phyloP scores from a whole-genome alignment of 2,797 vertebrate genomes.

The Sphenodon punctatus region DNA sequence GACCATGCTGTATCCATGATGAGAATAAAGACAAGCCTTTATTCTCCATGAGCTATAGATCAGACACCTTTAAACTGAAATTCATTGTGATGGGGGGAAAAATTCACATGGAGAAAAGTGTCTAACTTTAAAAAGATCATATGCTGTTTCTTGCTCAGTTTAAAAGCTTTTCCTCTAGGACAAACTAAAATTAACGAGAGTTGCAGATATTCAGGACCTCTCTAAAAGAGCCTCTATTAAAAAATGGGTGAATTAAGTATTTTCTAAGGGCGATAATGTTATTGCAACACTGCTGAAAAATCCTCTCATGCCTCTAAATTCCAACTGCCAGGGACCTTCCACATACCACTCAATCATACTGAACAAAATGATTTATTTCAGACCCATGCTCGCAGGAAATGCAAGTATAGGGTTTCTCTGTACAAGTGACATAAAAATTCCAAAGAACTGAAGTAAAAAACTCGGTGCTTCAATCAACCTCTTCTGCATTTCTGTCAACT shows the following conservation, averaged over 20 bases:
- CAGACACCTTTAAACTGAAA: neutral
- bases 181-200: neutral
- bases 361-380: neutral
- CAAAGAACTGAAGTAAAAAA: too few species aligned
- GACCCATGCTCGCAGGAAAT: too few species aligned
- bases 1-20: neutral
- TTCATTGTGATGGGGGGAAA: neutral
- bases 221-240: neutral
- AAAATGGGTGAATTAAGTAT: neutral
- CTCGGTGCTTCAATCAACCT: neutral
- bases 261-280: neutral
- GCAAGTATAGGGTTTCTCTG: too few species aligned
- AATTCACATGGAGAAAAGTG: neutral
- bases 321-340: neutral
- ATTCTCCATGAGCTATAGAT: neutral
- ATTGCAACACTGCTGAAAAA: neutral
- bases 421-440: neutral
- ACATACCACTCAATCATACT: neutral
- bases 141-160: neutral
- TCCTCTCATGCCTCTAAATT: neutral
- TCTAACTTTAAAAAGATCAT: constrained; percentile 13
- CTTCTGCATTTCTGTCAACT: neutral
- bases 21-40: neutral
- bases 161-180: neutral
- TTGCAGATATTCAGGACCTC: neutral